These are phyloP conservation scores for Pissodes strobi DNA, from an alignment of 1,140 invertebrate species.

Conservation along the genomic window DNA sequence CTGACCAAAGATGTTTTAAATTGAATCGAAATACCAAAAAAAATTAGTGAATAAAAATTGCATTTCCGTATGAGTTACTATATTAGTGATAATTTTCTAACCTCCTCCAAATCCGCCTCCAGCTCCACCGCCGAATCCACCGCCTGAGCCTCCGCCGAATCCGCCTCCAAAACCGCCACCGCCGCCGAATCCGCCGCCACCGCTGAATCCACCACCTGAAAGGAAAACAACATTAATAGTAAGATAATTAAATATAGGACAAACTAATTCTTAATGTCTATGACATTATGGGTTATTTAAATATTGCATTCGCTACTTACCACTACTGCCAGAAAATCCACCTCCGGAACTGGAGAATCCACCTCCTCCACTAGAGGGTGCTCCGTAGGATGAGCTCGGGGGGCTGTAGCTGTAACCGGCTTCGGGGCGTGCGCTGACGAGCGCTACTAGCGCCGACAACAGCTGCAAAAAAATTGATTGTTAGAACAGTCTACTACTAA, in stretches of 20 bases:
- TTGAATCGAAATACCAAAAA: too few species aligned
- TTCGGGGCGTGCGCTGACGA: conserved; percentile 54
- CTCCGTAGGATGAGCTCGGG: conserved; percentile 55
- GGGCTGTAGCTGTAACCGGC: conserved; percentile 57
- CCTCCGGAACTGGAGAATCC: conserved; percentile 37
- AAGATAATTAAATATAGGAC: background rate
- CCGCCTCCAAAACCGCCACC: conserved; percentile 40
- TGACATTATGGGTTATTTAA: background rate
- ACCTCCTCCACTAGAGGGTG: conserved; percentile 52
- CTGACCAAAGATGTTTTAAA: background rate
- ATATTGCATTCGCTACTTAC: background rate
- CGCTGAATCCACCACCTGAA: too few species aligned
- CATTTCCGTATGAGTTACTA: too few species aligned
- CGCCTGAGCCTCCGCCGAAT: conserved; percentile 24
- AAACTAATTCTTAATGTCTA: background rate
- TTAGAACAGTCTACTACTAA: background rate
- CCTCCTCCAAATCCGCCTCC: conserved; percentile 43
- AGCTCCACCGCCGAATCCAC: conserved; percentile 35
- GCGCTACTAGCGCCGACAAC: conserved; percentile 51
- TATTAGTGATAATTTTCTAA: too few species aligned
- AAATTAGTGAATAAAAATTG: too few species aligned
- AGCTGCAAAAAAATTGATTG: conserved; percentile 43
- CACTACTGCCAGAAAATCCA: conserved; percentile 34
- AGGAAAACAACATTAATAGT: background rate
- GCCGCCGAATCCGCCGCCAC: conserved; percentile 39